Base-by-base conservation (phyloP, 1,140 invertebrate genomes). In the Penaeus vannamei region DNA sequence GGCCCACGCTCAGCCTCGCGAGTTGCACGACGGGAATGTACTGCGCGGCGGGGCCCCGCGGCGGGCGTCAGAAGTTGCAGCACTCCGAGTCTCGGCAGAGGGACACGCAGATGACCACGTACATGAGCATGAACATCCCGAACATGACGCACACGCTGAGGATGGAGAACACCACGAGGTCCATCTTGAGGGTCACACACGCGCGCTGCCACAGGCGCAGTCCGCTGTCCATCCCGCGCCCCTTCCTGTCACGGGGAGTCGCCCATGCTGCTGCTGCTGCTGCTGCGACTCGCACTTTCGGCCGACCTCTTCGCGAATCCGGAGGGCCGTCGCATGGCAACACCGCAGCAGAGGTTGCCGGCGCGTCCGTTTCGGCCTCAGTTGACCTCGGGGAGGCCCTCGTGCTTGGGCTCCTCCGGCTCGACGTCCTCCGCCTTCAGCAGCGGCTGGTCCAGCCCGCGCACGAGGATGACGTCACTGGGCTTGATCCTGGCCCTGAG, bases 381-480 rank as follows among this genome's bases (percentile, higher is more conserved):
- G 53, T 53, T 53, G 12, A 53, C 53, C 14, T 53, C 53, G 53
- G 53, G 53, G 53, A 53, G 53, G 53, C 14, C 53, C 53, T 53
- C 53, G 53, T 53, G 72, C 42, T 76, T 76, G 17, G 29, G 22
- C 14, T 76, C 72, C 26, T 76, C 72, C 26, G 29, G 29, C 42
- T 76, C 72, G 19, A 76, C 42, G 20, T 76, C 59, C 10, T 84
- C 83, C n/a, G 64, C 20, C 22, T 26, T 69, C 36, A 84, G 36
- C 36, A 84, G 22, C 2, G 83, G 83, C 22, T 84, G 83, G 36
- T 64, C 32, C 29, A 69, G 36, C 5, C 83, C 83, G 36, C 83
- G 64, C 1, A 69, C 83, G 8, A 84, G 22, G 22, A 84, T 60
- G 23, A 84, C 83, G 32, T 84, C 83, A 26, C 60, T 69, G 83